Conservation (phyloP, 1,140 invertebrate species). For the Scaptomyza montana region DNA sequence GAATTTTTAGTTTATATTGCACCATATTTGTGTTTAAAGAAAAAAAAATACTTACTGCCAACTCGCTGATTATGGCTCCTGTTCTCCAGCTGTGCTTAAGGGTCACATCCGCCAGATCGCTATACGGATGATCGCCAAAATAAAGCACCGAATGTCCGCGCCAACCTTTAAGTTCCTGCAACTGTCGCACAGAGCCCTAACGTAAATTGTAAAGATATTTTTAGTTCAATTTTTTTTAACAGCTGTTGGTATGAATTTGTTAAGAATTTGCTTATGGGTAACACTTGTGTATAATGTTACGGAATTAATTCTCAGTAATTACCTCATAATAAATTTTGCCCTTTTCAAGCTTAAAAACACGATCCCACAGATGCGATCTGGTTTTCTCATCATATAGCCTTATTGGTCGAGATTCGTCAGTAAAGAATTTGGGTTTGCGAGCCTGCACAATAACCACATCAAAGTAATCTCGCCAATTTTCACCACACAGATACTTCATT, state of each 20-base stretch:
- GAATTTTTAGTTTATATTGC: not conserved
- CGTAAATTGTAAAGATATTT: too few species aligned
- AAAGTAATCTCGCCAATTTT: constrained; percentile 95
- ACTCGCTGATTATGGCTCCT: constrained; percentile 98
- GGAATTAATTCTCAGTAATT: constrained; percentile 20
- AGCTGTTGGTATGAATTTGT: not conserved
- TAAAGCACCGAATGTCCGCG: constrained; percentile 95
- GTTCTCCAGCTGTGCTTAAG: constrained; percentile 98
- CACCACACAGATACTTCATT: constrained; percentile 94
- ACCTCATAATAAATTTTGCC: constrained; percentile 97
- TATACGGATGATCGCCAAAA: constrained; percentile 99
- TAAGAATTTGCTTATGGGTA: too few species aligned
- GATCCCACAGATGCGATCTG: constrained; percentile 94
- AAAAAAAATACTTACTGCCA: constrained; percentile 86
- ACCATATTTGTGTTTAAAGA: not conserved
- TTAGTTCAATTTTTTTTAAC: not conserved
- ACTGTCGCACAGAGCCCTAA: constrained; percentile 95
- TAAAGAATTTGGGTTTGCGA: constrained; percentile 98
- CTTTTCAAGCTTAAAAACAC: constrained; percentile 93
- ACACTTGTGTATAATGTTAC: constrained; percentile 2
- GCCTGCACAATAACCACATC: constrained; percentile 98
- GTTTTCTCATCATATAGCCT: constrained; percentile 93
- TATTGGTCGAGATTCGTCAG: constrained; percentile 94
- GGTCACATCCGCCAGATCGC: constrained; percentile 97
- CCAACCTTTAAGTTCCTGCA: constrained; percentile 97